Evolutionary conservation across 92 coral and sea anemone genomes (phyloP), one percentile per base, ranked within the genome.

Genomic region (Zoanthus sociatus): DNA sequence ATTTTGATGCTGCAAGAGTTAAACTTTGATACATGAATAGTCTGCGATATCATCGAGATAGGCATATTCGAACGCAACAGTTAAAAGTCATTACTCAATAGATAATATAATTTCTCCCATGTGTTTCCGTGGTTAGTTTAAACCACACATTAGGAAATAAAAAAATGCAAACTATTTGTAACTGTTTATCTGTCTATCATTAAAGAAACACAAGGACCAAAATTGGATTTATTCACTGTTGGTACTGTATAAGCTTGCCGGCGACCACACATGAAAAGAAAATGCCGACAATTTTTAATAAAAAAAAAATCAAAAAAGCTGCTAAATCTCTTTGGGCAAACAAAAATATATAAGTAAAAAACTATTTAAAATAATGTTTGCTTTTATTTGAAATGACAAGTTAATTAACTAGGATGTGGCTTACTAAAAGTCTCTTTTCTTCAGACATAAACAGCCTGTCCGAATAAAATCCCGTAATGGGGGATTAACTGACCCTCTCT

Each of bases 401-500:
- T 69, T 69, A 31, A 69, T 69, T 30, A 69, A 69, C 21, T 17
- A 7, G 17, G 74, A 15, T 69, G 5, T 69, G 74, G 16, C 31
- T 30, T 69, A 1, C 12, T 31, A 3, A 32, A 16, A 30, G 26
- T 69, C 21, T 69, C 26, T 18, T 15, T 44, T 73, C 44, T 37
- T 3, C 9, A 50, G 37, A 51, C 64, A 77, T 54, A 18, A 54
- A 53, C 66, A 47, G 47, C 15, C 1, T 17, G 46, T 51, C 47
- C 1, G 45, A 77, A 10, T 31, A 2, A 56, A 63, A 79, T 60
- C 84, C 53, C 58, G 58, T 44, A 81, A 81, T 50, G 85, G 60
- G 85, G 60, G 85, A 64, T 81, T 47, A 81, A 46, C 66, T 20
- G n/a, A 71, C n/a, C 61, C 9, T 15, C 72, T 64, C 32, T 15